Percentiles rank a stretch among this genome's conserved stretches.
Evolutionary conservation across 2,113 vertebrate species (phyloP).

Genomic region (Clinocottus analis): DNA sequence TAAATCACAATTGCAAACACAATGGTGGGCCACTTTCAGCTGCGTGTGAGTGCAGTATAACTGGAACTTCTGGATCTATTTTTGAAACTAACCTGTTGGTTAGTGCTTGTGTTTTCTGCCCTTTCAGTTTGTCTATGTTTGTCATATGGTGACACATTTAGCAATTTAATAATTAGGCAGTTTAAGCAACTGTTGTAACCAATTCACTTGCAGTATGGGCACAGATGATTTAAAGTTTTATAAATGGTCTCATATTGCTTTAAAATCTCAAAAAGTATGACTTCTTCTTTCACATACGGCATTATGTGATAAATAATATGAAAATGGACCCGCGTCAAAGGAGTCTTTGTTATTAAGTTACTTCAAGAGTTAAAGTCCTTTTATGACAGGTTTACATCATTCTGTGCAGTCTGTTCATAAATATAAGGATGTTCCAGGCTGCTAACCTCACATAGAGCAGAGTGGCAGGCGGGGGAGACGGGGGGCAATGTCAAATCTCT

Average conservation of each 20-base stretch:
- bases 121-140: background rate
- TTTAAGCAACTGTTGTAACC: background rate
- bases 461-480: constrained; percentile 3
- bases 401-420: constrained; percentile 40
- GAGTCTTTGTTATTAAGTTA: constrained; percentile 28
- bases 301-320: background rate
- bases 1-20: constrained; percentile 9
- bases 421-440: constrained; percentile 52
- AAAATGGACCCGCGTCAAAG: constrained; percentile 9
- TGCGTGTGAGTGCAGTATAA: background rate
- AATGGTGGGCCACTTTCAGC: background rate
- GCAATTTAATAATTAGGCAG: too few species aligned
- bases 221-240: background rate
- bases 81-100: background rate
- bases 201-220: background rate
- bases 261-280: background rate
- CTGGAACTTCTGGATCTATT: background rate
- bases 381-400: constrained; percentile 31
- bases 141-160: background rate
- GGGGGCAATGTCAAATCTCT: constrained; percentile 57
- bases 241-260: background rate
- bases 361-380: constrained; percentile 6
- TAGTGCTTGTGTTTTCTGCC: background rate
- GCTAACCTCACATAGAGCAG: constrained; percentile 45
- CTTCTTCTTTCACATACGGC: background rate